Evolutionary conservation across 2,113 vertebrate genomes (phyloP), one percentile per base, ranked within the genome.

Genomic region (Rhombomys opimus): DNA sequence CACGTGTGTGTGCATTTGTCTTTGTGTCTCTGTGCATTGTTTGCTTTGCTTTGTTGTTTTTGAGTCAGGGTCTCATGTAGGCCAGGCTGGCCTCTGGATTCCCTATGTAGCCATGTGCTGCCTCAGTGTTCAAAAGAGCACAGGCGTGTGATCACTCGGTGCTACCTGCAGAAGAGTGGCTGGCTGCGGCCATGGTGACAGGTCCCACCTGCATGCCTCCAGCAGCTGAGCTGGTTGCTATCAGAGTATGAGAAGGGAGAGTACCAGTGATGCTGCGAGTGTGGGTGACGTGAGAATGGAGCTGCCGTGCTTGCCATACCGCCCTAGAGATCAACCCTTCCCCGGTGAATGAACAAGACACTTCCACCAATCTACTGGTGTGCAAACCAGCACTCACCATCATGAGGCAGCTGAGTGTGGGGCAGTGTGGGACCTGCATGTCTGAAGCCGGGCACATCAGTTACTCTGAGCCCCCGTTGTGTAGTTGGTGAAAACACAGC

Each of bases 401-500:
- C 77, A 50, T 2, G 52, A 38, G 68, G 46, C 65, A 70, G 68
- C 65, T 7, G n/a, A 63, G 10, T 41, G 65, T 2, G 35, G 35
- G 52, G 27, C 32, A 50, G 78, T 84, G 59, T 59, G 25, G 77
- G 46, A 12, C 52, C 72, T 76, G 73, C 38, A 25, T 15, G 32
- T 0, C 0, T 67, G 59, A 54, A 72, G 50, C 81, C 3, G 1
- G 35, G 41, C 81, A 67, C 25, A 7, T 35, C 77, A 75, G 61
- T 77, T 94, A 70, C 61, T 57, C 82, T 68, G 84, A 89, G 22
- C 32, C 52, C 52, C 61, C 1, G 1, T 68, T 86, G 90, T 68
- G 25, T 65, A 8, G 32, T 17, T 89, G 89, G 52, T 95, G 14
- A 92, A 88, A 78, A 5, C 32, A 20, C 7, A 94, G n/a, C 90